A percentile compares a stretch with the other conserved stretches of the same genome.
These are phyloP conservation scores for Anoplius nigerrimus DNA, from an alignment of 2,888 invertebrate species.

Conservation along the genomic window DNA sequence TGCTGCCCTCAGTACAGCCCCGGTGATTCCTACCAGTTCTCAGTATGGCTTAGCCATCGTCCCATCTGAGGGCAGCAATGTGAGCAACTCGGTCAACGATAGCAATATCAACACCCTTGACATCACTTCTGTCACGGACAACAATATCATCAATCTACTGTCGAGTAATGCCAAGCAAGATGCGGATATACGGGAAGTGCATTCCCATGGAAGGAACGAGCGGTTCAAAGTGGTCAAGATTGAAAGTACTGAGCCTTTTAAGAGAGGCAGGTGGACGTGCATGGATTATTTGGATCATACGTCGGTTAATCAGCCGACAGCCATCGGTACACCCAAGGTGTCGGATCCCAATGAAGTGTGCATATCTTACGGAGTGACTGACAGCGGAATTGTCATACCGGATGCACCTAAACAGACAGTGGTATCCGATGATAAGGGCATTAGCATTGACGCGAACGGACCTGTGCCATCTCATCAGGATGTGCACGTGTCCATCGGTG, in stretches of 20 bases:
- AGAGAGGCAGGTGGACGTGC: constrained; percentile 94
- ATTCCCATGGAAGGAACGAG: constrained; percentile 84
- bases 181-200: constrained; percentile 81
- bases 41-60: constrained; percentile 90
- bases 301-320: constrained; percentile 71
- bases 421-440: constrained; percentile 61
- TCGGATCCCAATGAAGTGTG: constrained; percentile 73
- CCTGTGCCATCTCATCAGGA: constrained; percentile 65
- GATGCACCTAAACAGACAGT: constrained; percentile 63
- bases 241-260: constrained; percentile 95
- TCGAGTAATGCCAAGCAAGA: constrained; percentile 73
- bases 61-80: constrained; percentile 77
- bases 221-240: constrained; percentile 95
- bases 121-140: constrained; percentile 71
- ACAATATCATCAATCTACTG: constrained; percentile 72
- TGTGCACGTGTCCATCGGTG: constrained; percentile 57
- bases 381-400: constrained; percentile 68
- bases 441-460: constrained; percentile 67
- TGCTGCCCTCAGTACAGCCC: constrained; percentile 86
- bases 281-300: constrained; percentile 95
- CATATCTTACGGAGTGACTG: constrained; percentile 72
- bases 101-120: constrained; percentile 69
- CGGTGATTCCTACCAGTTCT: constrained; percentile 88
- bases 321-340: constrained; percentile 66
- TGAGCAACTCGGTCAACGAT: constrained; percentile 68